Base-by-base conservation (phyloP, 2,113 vertebrate genomes). In the Arenaria interpres region DNA sequence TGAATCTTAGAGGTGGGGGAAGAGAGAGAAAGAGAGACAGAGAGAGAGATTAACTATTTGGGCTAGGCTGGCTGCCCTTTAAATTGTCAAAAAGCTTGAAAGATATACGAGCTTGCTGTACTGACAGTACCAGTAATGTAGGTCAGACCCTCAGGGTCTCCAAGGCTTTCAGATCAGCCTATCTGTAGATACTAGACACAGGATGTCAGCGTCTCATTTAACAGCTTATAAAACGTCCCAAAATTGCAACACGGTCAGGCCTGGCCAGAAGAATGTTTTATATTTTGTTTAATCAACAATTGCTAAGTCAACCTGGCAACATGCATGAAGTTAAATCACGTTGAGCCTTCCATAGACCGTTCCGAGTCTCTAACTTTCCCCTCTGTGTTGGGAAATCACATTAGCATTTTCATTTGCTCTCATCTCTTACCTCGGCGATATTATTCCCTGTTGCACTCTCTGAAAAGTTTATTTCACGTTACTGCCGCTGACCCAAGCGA, bases 1-100 rank as follows among this genome's bases (percentile, higher is more conserved):
- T 96, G 94, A 97, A 43, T 92, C 54, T 87, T 86, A 46, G n/a
- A 30, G 28, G 24, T 51, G 64, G 80, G 93, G 68, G 24, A 33
- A 64, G 24, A 76, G 50, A 51, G 19, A 33, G 20, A 78, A 13
- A 75, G 12, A 67, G 19, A 81, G 15, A 45, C 14, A 83, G 24
- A 59, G 22, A 50, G 12, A 41, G 64, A 63, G 67, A 85, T 96
- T 80, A 97, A 97, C 86, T 88, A 50, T 76, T 66, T 96, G 93
- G 94, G 91, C 91, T 88, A 84, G 87, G 86, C 87, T 94, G 71
- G 89, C 85, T 96, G 95, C 89, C 85, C 89, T 96, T 95, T 80
- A 85, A 93, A 66, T 93, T 60, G 33, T 81, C 85, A 78, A 37
- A 96, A 97, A 91, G 86, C 72, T 80, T 87, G 71, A 90, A 71